A percentile compares a stretch with the other conserved stretches of the same genome.
These are phyloP conservation scores for Luscinia luscinia DNA, from an alignment of 2,797 vertebrate genomes.

Conservation along the genomic window DNA sequence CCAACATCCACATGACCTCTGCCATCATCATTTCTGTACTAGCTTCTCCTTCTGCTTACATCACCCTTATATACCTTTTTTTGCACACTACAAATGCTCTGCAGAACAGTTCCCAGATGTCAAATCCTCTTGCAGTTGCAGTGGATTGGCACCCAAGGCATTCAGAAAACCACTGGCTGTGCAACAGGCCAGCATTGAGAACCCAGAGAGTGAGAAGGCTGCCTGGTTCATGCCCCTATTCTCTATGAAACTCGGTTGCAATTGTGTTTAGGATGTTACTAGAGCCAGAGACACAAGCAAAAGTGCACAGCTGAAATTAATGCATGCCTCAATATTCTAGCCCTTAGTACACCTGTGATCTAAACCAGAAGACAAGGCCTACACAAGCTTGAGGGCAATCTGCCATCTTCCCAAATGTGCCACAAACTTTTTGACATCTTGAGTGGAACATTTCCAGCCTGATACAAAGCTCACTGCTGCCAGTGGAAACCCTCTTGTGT, in stretches of 20 bases:
- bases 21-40: not conserved
- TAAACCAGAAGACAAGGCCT: not conserved
- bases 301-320: not conserved
- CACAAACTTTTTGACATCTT: not conserved
- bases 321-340: not conserved
- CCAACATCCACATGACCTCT: not conserved
- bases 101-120: not conserved
- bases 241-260: not conserved
- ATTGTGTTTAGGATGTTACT: not conserved
- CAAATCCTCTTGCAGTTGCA: not conserved
- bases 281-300: not conserved
- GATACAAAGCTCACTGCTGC: not conserved
- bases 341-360: not conserved
- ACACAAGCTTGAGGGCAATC: not conserved
- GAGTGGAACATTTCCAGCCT: not conserved
- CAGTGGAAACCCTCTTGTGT: not conserved
- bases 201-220: not conserved
- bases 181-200: not conserved
- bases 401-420: not conserved
- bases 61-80: not conserved
- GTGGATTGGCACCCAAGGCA: not conserved
- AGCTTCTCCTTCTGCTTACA: not conserved
- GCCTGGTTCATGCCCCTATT: too few relatives aligned
- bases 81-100: not conserved
- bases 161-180: not conserved